Evolutionary conservation across 1,140 invertebrate species (phyloP).

Genomic region (Bombus soroeensis): DNA sequence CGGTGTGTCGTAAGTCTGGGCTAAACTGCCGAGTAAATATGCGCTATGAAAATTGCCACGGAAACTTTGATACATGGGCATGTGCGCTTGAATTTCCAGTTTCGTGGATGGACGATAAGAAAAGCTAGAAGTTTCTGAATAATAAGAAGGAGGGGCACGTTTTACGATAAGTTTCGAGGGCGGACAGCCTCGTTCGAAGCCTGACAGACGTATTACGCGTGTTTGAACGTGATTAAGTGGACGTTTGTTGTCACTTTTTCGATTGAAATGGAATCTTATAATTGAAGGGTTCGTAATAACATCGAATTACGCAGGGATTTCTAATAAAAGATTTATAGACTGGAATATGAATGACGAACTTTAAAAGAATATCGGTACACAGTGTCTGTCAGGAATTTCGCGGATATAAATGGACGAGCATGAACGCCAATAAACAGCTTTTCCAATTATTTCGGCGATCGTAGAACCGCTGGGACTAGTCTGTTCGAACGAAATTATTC

Average conservation of each 20-base stretch:
- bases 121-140: not conserved
- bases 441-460: not conserved
- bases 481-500: not conserved
- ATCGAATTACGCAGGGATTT: no score
- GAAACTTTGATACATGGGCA: not conserved
- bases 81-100: not conserved
- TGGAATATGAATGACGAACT: no score
- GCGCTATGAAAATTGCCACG: not conserved
- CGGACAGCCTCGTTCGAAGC: not conserved
- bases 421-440: not conserved
- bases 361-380: no score
- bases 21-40: slow-evolving; percentile 4
- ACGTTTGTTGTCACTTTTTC: not conserved
- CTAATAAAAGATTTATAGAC: no score
- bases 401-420: no score
- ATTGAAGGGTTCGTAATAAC: no score
- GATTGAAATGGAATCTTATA: no score
- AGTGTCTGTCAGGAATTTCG: not conserved
- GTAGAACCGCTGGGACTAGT: no score
- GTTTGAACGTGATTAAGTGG: not conserved
- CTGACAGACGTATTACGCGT: no score
- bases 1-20: not conserved
- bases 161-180: not conserved
- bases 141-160: not conserved
- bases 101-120: not conserved